Evolutionary conservation across 2,888 invertebrate species (phyloP), one percentile per base, ranked within the genome.

Genomic region (Meiosimyza decipiens): DNA sequence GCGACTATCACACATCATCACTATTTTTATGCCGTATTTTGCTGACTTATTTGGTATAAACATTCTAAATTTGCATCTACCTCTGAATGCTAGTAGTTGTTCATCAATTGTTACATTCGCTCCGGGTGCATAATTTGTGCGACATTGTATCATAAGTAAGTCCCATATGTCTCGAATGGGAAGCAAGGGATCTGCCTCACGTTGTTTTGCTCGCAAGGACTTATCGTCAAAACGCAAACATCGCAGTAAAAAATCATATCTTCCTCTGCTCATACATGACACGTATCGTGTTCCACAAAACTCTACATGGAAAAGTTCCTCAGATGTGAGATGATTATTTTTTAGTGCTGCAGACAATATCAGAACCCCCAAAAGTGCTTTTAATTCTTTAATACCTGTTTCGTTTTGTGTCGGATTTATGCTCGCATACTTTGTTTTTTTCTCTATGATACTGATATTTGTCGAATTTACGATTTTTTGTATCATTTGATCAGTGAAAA

Each of bases 211-310:
- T n/a, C 62, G 59, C 18, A 55, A 40, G 47, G 67, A 47, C 60
- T 70, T 70, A 40, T 70, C 59, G 54, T 72, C 67, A 62, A 79
- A 72, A 54, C 78, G 51, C 3, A 79, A 67, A 33, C 75, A 78
- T 50, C 73, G 60, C 7, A 76, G 18, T 2, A 79, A 49, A 67
- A 77, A 77, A 51, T 77, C 76, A 67, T 75, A 78, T 63, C 76
- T 15, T 60, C 60, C 51, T 65, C 65, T 65, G 40, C 71, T 71
- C 71, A 64, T 64, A 18, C 62, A 62, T 57, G 64, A 54, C 55
- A 57, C 15, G 51, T 54, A 62, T 62, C 51, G 52, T 6, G 9
- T 62, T 1, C 70, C 70, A 18, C 62, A 71, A 54, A n/a, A 63
- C 2, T 40, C 16, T 18, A 7, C 18, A n/a, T 71, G 51, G 12